Conservation (phyloP, 2,888 invertebrate genomes). For the Nebria brevicollis region DNA sequence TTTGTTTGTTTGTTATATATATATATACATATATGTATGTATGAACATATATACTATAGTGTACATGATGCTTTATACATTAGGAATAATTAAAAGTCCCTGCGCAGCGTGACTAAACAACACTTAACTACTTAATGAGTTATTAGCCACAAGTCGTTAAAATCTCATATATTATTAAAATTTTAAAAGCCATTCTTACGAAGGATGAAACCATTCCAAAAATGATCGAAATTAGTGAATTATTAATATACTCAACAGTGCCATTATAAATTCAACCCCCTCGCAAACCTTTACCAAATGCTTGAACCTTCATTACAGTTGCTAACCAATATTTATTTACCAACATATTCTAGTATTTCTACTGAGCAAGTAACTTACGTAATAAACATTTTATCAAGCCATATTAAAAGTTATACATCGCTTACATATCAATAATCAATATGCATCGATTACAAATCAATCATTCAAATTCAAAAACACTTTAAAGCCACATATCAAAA, state of each 20-base stretch:
- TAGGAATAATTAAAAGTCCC: conserved; percentile 22
- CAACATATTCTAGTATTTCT: too few relatives aligned
- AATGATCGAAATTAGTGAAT: conserved; percentile 51
- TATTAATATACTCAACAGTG: conserved; percentile 36
- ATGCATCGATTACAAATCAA: too few relatives aligned
- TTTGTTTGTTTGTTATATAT: not conserved
- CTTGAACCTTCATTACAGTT: not conserved
- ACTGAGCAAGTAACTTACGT: too few relatives aligned
- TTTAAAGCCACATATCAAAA: too few relatives aligned
- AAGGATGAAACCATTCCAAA: conserved; percentile 54
- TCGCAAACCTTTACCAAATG: not conserved
- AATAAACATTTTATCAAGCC: too few relatives aligned
- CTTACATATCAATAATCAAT: too few relatives aligned
- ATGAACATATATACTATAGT: not conserved
- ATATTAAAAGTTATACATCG: too few relatives aligned
- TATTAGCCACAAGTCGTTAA: conserved; percentile 56
- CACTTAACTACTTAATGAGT: conserved; percentile 50
- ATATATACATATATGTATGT: not conserved
- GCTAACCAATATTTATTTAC: too few relatives aligned
- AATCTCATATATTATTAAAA: conserved; percentile 57
- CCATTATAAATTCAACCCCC: conserved; percentile 38
- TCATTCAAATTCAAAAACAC: too few relatives aligned
- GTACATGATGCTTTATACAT: conserved; percentile 2
- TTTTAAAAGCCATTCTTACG: conserved; percentile 58
- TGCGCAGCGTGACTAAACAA: conserved; percentile 25